phyloP scores from a whole-genome alignment of 2,797 vertebrate species.

The Periparus ater region DNA sequence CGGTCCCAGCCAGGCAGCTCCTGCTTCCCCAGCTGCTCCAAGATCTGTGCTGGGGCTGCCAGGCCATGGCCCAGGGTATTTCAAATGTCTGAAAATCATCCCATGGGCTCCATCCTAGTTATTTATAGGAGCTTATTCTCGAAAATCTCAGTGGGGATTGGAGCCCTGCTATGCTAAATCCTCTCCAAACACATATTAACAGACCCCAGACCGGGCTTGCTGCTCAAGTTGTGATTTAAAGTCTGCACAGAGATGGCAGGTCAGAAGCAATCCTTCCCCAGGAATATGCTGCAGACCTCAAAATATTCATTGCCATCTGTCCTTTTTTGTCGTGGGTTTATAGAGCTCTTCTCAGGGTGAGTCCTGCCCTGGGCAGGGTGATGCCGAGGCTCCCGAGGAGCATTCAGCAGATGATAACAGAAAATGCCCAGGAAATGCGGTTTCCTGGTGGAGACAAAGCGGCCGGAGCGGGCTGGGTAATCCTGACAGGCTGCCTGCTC shows the following conservation, averaged over 20 bases:
- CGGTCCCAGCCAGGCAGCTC: not conserved
- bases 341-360: not conserved
- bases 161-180: constrained; percentile 23
- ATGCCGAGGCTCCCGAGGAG: not conserved
- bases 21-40: not conserved
- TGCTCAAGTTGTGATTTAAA: not conserved
- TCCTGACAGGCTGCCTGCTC: not conserved
- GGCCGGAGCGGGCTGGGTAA: accelerated
- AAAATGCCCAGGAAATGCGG: not conserved
- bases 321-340: not conserved
- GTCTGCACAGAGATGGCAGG: not conserved
- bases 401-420: not conserved
- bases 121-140: constrained; percentile 20
- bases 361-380: not conserved
- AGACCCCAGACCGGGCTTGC: not conserved
- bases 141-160: not conserved
- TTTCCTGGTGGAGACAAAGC: not conserved
- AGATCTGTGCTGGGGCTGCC: accelerated
- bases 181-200: not conserved
- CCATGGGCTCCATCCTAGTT: not conserved
- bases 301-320: not conserved
- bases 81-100: not conserved
- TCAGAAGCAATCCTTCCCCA: not conserved
- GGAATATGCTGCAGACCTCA: not conserved
- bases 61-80: not conserved